These are phyloP conservation scores for Stegastes partitus DNA, from an alignment of 2,113 vertebrate species.

Conservation along the genomic window DNA sequence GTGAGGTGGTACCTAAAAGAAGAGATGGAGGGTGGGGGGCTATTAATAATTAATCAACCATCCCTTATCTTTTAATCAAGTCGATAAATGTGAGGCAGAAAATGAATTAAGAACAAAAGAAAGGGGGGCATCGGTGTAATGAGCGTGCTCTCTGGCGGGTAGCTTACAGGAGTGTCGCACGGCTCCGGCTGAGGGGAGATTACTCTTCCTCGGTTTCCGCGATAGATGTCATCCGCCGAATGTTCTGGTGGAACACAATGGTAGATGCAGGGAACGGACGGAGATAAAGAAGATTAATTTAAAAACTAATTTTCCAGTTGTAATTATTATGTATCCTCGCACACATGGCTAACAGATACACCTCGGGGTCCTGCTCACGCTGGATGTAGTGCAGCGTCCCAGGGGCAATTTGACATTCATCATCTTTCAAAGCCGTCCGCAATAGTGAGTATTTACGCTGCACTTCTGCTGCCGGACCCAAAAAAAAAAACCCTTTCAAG, in stretches of 20 bases:
- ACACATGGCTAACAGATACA: conserved; percentile 27
- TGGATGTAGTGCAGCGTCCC: conserved; percentile 28
- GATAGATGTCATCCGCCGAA: conserved; percentile 64
- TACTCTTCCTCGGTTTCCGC: conserved; percentile 47
- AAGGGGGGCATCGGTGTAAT: conserved; percentile 33
- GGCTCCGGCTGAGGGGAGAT: conserved; percentile 37
- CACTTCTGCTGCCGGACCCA: background rate
- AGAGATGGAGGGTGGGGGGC: conserved; percentile 50
- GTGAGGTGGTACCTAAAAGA: conserved; percentile 43
- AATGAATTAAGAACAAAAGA: conserved; percentile 56
- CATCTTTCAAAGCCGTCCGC: conserved; percentile 7
- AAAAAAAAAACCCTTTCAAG: background rate
- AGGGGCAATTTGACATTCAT: conserved; percentile 34
- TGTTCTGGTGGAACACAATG: conserved; percentile 23
- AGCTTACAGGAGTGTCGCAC: conserved; percentile 11
- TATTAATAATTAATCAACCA: conserved; percentile 74
- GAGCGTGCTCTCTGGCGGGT: conserved; percentile 58
- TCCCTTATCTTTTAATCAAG: conserved; percentile 78
- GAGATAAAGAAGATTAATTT: conserved; percentile 53
- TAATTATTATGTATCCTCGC: conserved; percentile 37
- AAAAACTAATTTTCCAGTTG: conserved; percentile 26
- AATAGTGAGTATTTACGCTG: background rate
- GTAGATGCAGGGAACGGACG: conserved; percentile 5
- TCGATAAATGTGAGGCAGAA: conserved; percentile 59
- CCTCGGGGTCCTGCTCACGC: conserved; percentile 21